A percentile compares a stretch with the other conserved stretches of the same genome.
phyloP scores from a whole-genome alignment of 2,888 invertebrate species.

The Pterostichus madidus region DNA sequence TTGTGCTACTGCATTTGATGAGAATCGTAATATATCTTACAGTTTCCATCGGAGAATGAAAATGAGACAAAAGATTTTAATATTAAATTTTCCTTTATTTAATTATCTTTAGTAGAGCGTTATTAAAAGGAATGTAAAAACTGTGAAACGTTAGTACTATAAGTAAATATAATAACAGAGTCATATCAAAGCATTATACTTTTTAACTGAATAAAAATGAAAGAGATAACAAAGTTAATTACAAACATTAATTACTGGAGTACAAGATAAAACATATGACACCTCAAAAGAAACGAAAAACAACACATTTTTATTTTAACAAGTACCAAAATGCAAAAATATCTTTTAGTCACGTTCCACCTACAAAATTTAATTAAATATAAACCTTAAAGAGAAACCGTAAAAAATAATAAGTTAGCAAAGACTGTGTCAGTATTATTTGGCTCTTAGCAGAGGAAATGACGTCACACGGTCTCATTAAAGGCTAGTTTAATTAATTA shows the following conservation, averaged over 20 bases:
- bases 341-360: conserved; percentile 41
- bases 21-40: no score
- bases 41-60: no score
- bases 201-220: conserved; percentile 24
- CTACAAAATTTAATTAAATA: conserved; percentile 44
- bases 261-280: conserved; percentile 43
- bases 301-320: conserved; percentile 40
- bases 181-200: neutral
- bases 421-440: conserved; percentile 12
- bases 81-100: no score
- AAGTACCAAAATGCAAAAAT: conserved; percentile 32
- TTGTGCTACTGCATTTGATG: no score
- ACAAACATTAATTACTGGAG: conserved; percentile 36
- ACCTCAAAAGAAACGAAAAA: conserved; percentile 41
- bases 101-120: no score
- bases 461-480: conserved; percentile 55
- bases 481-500: conserved; percentile 56
- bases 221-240: conserved; percentile 43
- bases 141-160: no score
- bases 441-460: conserved; percentile 19
- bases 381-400: conserved; percentile 13
- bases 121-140: no score
- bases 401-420: conserved; percentile 26
- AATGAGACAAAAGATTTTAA: no score
- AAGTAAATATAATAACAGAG: no score